A percentile compares a stretch with the other conserved stretches of the same genome.
These are phyloP conservation scores for Neofelis nebulosa DNA, from an alignment of 2,113 vertebrate species.

Conservation along the genomic window DNA sequence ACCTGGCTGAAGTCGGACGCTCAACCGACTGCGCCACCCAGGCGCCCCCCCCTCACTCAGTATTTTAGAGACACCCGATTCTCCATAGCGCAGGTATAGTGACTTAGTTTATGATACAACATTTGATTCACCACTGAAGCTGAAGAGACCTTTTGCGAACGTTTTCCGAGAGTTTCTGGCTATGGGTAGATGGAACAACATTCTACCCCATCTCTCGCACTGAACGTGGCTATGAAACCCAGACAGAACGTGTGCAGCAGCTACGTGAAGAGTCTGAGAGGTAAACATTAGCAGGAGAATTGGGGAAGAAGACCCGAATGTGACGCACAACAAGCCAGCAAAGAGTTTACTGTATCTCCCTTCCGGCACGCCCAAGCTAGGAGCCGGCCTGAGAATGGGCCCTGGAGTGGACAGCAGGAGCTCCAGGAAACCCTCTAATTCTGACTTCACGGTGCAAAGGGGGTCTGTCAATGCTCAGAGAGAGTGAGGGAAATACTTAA, in stretches of 20 bases:
- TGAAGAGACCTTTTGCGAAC: not conserved
- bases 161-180: not conserved
- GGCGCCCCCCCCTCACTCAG: not conserved
- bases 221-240: not conserved
- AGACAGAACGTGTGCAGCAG: not conserved
- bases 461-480: not conserved
- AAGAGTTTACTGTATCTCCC: not conserved
- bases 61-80: not conserved
- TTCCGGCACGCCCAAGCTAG: not conserved
- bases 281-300: not conserved
- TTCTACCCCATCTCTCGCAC: not conserved
- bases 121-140: not conserved
- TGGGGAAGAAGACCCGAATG: not conserved
- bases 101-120: not conserved
- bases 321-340: not conserved
- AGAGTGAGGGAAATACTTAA: not conserved
- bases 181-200: not conserved
- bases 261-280: not conserved
- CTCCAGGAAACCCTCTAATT: not conserved
- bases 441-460: not conserved
- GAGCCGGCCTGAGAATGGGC: not conserved
- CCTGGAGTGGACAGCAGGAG: rapidly evolving
- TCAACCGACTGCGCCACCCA: no score
- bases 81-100: not conserved
- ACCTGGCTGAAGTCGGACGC: no score